Conservation (phyloP, 2,888 invertebrate genomes). For the Branchinecta sandiegonensis region DNA sequence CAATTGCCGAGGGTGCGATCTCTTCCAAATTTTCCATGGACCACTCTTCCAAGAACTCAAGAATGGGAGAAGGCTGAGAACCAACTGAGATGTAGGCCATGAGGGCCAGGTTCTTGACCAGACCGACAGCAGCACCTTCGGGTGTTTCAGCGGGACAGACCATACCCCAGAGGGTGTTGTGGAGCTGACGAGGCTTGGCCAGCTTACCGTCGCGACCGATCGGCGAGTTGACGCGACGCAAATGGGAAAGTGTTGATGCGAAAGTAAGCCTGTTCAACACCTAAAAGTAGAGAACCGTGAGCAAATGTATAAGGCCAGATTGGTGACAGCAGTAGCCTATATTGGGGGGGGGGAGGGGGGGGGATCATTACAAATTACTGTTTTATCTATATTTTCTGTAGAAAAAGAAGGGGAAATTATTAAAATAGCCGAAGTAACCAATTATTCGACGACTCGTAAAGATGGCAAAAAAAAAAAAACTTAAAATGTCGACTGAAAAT, state of each 20-base stretch:
- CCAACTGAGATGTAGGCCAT: constrained; percentile 99
- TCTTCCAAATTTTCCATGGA: constrained; percentile 99
- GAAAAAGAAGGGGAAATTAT: too few relatives aligned
- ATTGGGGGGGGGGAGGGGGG: background rate
- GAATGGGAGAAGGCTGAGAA: constrained; percentile 94
- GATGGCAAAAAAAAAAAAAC: too few relatives aligned
- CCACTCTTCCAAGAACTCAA: constrained; percentile 99
- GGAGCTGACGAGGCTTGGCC: constrained; percentile 95
- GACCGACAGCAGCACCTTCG: constrained; percentile 82
- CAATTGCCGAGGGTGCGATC: constrained; percentile 96
- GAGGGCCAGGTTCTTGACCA: constrained; percentile 95
- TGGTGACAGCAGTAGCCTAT: too few relatives aligned
- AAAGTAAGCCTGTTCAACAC: constrained; percentile 96
- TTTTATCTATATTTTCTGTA: too few relatives aligned
- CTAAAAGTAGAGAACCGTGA: constrained; percentile 30
- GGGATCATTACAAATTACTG: too few relatives aligned
- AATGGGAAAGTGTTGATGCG: constrained; percentile 94
- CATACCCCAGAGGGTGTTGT: constrained; percentile 99
- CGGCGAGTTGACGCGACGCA: constrained; percentile 94
- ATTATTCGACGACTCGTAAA: too few relatives aligned
- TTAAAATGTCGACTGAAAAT: too few relatives aligned
- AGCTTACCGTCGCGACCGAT: constrained; percentile 98
- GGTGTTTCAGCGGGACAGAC: constrained; percentile 99
- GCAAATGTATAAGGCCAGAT: constrained; percentile 17
- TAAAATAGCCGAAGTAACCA: too few relatives aligned